phyloP scores from a whole-genome alignment of 1,140 invertebrate species.

The Sminthurides bifidus region DNA sequence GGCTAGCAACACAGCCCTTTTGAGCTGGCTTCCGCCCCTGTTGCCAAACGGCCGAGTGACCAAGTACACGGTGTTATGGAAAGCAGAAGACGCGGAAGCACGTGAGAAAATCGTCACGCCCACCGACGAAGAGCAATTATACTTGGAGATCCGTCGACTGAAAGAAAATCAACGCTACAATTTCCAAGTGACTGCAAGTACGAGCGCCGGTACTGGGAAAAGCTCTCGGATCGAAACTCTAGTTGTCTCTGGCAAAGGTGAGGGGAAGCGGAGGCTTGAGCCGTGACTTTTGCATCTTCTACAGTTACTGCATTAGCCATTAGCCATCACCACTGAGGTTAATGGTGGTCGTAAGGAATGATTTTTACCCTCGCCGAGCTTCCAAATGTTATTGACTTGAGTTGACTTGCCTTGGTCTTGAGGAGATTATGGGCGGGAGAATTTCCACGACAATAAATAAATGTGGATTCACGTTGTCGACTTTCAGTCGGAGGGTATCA shows the following conservation, averaged over 20 bases:
- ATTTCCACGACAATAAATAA: too few species aligned
- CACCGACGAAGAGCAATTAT: conserved; percentile 9
- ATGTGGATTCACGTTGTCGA: too few species aligned
- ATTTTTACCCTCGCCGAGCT: too few species aligned
- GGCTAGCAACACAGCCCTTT: conserved; percentile 53
- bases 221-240: conserved; percentile 27
- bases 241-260: conserved; percentile 28
- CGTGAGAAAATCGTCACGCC: conserved; percentile 10
- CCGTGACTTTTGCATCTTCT: too few species aligned
- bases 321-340: too few species aligned
- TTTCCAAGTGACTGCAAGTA: conserved; percentile 37
- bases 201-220: conserved; percentile 28
- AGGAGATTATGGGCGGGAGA: too few species aligned
- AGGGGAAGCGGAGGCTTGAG: neutral
- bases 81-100: conserved; percentile 11
- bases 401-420: too few species aligned
- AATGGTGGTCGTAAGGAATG: too few species aligned
- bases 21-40: conserved; percentile 62
- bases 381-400: too few species aligned
- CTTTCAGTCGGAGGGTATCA: too few species aligned
- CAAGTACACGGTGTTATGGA: conserved; percentile 57
- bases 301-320: too few species aligned
- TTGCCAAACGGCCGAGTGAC: conserved; percentile 59
- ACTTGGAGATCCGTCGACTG: conserved; percentile 32
- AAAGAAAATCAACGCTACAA: conserved; percentile 30